Conservation (phyloP, 2,113 vertebrate species). For the Natator depressus region DNA sequence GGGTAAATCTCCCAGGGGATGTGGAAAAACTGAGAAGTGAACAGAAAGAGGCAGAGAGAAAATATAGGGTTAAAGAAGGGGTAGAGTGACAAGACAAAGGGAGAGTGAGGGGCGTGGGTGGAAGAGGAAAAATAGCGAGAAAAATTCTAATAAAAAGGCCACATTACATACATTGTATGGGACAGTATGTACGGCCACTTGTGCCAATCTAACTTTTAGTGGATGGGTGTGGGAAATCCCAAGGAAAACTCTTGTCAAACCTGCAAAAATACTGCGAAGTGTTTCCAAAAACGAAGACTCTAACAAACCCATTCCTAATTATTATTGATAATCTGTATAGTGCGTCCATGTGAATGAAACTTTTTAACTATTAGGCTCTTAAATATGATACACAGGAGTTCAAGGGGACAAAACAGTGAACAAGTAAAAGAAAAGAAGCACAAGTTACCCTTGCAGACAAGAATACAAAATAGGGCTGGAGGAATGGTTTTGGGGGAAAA, state of each 20-base stretch:
- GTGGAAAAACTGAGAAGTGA: not conserved
- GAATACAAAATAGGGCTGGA: not conserved
- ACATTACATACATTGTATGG: not conserved
- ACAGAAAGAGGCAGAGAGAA: not conserved
- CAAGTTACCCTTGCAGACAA: not conserved
- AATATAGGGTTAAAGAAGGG: not conserved
- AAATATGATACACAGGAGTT: not conserved
- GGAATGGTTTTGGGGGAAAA: not conserved
- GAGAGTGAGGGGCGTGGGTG: rapidly evolving
- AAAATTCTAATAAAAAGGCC: not conserved
- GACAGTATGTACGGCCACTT: not conserved
- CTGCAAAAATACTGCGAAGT: not conserved
- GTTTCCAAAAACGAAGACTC: not conserved
- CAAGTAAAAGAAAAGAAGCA: not conserved
- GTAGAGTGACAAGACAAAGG: not conserved
- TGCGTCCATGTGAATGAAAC: not conserved
- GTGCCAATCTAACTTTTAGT: not conserved
- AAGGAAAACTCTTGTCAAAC: not conserved
- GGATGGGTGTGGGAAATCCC: not conserved
- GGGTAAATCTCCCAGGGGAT: not conserved
- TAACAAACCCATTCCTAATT: not conserved
- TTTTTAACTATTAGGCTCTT: not conserved
- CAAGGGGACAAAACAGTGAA: not conserved
- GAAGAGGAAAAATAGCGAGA: not conserved
- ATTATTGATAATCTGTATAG: not conserved